Evolutionary conservation across 2,888 invertebrate species (phyloP).

Genomic region (Cylindroiulus punctatus): DNA sequence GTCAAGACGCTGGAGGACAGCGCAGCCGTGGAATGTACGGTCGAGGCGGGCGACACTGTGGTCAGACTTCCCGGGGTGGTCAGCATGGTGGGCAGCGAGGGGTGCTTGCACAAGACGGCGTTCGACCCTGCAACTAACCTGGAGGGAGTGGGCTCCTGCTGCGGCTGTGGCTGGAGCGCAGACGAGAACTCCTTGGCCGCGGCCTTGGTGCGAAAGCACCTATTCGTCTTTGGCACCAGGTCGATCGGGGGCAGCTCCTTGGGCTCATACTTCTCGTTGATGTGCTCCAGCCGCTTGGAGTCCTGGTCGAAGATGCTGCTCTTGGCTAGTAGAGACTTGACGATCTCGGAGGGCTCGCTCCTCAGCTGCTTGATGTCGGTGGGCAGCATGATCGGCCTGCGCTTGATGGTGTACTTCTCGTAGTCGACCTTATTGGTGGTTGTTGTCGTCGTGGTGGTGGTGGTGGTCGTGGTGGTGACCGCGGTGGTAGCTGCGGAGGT

Average conservation of each 20-base stretch:
- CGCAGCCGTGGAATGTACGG: conserved; percentile 40
- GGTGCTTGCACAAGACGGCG: conserved; percentile 34
- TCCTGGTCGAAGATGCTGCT: conserved; percentile 97
- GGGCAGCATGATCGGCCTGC: conserved; percentile 62
- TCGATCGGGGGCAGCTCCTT: conserved; percentile 61
- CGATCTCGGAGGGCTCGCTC: conserved; percentile 91
- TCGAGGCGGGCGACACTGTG: conserved; percentile 1
- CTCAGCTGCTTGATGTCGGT: conserved; percentile 68
- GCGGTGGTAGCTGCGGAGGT: conserved; percentile 60
- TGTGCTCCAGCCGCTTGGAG: conserved; percentile 84
- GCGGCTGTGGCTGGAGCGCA: conserved; percentile 55
- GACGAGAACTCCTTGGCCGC: conserved; percentile 62
- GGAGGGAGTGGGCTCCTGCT: conserved; percentile 53
- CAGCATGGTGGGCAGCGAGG: background rate
- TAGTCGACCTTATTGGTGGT: conserved; percentile 61
- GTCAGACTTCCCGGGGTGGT: conserved; percentile 48
- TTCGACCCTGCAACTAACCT: conserved; percentile 46
- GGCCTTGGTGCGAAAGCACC: conserved; percentile 62
- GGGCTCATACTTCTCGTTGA: conserved; percentile 81
- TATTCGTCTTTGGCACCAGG: conserved; percentile 53
- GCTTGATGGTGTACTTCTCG: conserved; percentile 65
- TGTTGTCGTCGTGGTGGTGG: conserved; percentile 55
- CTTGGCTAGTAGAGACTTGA: conserved; percentile 89
- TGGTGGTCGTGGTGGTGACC: conserved; percentile 62
- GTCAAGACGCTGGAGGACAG: conserved; percentile 53